Evolutionary conservation across 2,113 vertebrate species (phyloP), one percentile per base, ranked within the genome.

Genomic region (Budorcas taxicolor): DNA sequence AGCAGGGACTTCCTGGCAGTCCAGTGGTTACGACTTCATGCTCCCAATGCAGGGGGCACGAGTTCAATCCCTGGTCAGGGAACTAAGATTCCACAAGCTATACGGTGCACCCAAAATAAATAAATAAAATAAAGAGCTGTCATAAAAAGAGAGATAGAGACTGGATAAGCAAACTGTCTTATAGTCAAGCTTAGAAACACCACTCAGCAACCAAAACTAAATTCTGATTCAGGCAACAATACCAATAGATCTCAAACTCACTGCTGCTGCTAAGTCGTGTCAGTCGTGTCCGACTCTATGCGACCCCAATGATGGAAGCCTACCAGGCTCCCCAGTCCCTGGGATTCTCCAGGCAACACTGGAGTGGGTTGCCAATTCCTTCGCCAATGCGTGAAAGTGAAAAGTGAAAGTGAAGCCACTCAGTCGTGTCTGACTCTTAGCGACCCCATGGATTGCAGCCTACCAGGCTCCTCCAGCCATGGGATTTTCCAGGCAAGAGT

Each of bases 281-380:
- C 60, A 62, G 60, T 62, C 13, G 0, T 15, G 58, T 31, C 58
- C 0, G 2, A 60, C 58, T 60, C 58, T 60, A 12, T 31, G 29
- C 1, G 0, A 60, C 12, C 13, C 58, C 29, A 31, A 0, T 6
- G 29, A 60, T 0, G 2, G 58, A 3, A 14, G 58, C 27, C 57
- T 29, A 14, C 58, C 29, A 62, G 29, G 13, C 29, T 62, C 6
- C 27, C 12, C 58, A 0, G 0, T 62, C 13, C 13, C 58, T 62
- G 58, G 58, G 58, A 62, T 31, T 62, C 58, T 62, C 58, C 58
- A 62, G 58, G 27, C 27, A 60, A 60, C 11, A 60, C 25, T 60
- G 58, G 27, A 60, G 27, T 60, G 58, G 27, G 58, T 60, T 60
- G 58, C 12, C 58, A 29, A 29, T 29, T 60, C 27, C 58, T 60